These are phyloP conservation scores for Gadopsis marmoratus DNA, from an alignment of 2,797 vertebrate genomes.

Conservation along the genomic window DNA sequence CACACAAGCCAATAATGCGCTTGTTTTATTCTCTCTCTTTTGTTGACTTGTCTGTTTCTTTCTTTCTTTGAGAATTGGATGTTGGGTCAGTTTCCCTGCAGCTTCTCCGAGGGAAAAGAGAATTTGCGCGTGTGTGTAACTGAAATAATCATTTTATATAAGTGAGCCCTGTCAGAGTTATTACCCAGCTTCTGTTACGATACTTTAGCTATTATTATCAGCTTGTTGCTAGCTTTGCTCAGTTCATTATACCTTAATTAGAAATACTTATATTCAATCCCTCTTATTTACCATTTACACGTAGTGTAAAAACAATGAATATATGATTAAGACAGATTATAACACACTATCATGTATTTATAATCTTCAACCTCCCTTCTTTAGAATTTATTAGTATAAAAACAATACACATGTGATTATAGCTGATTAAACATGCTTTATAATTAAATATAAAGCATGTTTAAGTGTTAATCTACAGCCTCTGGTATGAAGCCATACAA, in stretches of 20 bases:
- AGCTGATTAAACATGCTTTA: neutral
- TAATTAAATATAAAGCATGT: neutral
- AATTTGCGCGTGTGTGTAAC: neutral
- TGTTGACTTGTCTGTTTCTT: conserved; percentile 50
- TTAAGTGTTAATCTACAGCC: neutral
- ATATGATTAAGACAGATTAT: neutral
- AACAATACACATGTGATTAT: neutral
- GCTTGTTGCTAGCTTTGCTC: neutral
- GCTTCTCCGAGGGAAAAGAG: conserved; percentile 8
- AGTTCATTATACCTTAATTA: neutral
- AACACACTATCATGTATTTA: neutral
- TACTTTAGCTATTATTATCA: neutral
- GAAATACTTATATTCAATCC: neutral
- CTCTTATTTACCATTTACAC: neutral
- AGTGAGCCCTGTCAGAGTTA: neutral
- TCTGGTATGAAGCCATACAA: neutral
- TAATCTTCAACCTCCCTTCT: too few relatives aligned
- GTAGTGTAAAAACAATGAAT: neutral
- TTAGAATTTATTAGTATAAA: neutral
- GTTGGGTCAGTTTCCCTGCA: conserved; percentile 20
- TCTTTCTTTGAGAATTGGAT: conserved; percentile 25
- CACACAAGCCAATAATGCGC: conserved; percentile 43
- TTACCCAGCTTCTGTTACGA: neutral
- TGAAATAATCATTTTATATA: neutral
- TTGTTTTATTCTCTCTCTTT: conserved; percentile 25